Evolutionary conservation across 1,140 invertebrate genomes (phyloP).

Genomic region (Drosophila cardini): DNA sequence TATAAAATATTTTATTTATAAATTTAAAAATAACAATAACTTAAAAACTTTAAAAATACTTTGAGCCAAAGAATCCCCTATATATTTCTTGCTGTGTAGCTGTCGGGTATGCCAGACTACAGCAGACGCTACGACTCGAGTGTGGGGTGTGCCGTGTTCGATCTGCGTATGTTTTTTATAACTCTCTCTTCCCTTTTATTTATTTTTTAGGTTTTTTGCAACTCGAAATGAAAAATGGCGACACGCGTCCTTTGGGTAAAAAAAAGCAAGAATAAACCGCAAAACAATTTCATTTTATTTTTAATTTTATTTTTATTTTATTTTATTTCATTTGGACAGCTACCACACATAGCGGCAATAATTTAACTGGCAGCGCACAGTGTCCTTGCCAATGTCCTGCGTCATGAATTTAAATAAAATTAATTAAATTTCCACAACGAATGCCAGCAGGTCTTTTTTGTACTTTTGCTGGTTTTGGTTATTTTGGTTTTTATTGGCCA

Average conservation of each 20-base stretch:
- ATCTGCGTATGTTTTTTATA: slow-evolving; percentile 30
- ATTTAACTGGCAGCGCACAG: slow-evolving; percentile 30
- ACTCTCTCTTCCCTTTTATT: slow-evolving; percentile 34
- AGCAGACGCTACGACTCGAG: slow-evolving; percentile 14
- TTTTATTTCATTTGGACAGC: slow-evolving; percentile 42
- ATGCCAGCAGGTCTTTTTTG: slow-evolving; percentile 2
- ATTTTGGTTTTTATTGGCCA: slow-evolving; percentile 17
- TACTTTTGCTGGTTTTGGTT: background rate
- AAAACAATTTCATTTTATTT: slow-evolving; percentile 74
- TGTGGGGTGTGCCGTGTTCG: slow-evolving; percentile 40
- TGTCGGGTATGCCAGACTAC: slow-evolving; percentile 11
- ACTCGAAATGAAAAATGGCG: slow-evolving; percentile 59
- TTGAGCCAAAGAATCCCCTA: too few species aligned
- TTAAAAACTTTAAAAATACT: too few species aligned
- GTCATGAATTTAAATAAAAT: slow-evolving; percentile 63
- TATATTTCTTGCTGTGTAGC: background rate
- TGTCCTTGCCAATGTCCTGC: slow-evolving; percentile 49
- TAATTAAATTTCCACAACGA: slow-evolving; percentile 59
- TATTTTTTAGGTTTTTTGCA: slow-evolving; percentile 16
- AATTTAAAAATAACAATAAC: too few species aligned
- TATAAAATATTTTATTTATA: too few species aligned
- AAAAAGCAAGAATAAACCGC: slow-evolving; percentile 57
- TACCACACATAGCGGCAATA: slow-evolving; percentile 40
- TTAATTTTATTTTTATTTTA: slow-evolving; percentile 55
- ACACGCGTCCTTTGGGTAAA: slow-evolving; percentile 66